These are phyloP conservation scores for Squalus acanthias DNA, from an alignment of 2,797 vertebrate species.

Conservation along the genomic window DNA sequence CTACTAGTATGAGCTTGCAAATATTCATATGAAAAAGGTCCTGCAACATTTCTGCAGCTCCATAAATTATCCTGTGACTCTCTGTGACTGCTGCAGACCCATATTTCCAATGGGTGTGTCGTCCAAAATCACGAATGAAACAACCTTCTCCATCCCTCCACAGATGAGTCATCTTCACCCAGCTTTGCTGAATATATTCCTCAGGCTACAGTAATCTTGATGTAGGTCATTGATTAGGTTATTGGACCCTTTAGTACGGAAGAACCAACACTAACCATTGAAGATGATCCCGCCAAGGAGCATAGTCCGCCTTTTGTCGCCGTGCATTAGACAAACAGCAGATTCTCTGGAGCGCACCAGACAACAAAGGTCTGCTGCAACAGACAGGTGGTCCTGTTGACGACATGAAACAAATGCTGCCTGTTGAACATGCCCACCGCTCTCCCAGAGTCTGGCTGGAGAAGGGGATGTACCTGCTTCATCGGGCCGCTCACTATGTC, in stretches of 20 bases:
- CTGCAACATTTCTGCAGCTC: background rate
- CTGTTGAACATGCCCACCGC: background rate
- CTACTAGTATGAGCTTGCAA: background rate
- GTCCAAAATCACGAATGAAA: background rate
- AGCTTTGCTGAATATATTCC: background rate
- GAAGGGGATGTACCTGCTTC: background rate
- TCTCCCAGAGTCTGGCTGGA: background rate
- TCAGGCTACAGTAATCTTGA: background rate
- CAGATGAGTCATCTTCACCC: background rate
- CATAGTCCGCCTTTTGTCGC: background rate
- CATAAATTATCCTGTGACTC: background rate
- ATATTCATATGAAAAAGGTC: too few species aligned
- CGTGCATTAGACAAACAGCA: background rate
- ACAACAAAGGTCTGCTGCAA: background rate
- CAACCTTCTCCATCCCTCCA: background rate
- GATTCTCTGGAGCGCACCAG: background rate
- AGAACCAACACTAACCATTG: background rate
- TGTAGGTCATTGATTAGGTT: background rate
- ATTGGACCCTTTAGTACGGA: background rate
- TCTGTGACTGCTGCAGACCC: background rate
- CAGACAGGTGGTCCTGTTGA: background rate
- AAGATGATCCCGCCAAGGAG: background rate
- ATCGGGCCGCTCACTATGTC: background rate
- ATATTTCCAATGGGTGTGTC: background rate
- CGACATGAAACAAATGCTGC: background rate